Conservation (phyloP, 1,140 invertebrate species). For the Drosophila ohnishii region DNA sequence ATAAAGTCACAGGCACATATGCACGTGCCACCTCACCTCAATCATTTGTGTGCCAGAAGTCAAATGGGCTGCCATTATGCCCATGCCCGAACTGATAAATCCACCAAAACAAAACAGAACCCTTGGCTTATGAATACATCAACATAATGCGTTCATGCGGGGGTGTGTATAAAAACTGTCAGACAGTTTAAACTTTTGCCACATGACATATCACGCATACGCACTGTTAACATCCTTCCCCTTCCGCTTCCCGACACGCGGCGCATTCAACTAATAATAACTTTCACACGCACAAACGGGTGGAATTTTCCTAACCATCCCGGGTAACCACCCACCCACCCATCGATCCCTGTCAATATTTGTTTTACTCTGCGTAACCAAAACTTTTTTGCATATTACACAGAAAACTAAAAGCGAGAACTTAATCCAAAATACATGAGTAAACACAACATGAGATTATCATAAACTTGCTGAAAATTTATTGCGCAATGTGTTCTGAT, state of each 20-base stretch:
- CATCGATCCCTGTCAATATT: conserved; percentile 45
- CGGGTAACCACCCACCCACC: neutral
- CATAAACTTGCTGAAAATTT: conserved; percentile 47
- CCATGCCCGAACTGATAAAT: conserved; percentile 11
- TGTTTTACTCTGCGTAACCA: conserved; percentile 8
- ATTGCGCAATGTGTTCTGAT: conserved; percentile 15
- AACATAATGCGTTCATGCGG: neutral
- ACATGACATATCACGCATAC: conserved; percentile 47
- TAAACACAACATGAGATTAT: conserved; percentile 56
- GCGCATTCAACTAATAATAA: conserved; percentile 48
- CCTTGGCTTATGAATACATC: conserved; percentile 29
- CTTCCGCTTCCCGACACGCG: conserved; percentile 2
- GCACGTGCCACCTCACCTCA: conserved; percentile 7
- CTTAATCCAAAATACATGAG: conserved; percentile 51
- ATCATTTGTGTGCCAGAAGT: conserved; percentile 33
- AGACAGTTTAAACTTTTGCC: conserved; percentile 41
- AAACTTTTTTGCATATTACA: conserved; percentile 47
- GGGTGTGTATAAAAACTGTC: conserved; percentile 26
- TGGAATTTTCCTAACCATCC: neutral
- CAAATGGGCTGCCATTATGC: conserved; percentile 39
- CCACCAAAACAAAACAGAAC: conserved; percentile 16
- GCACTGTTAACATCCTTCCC: conserved; percentile 17
- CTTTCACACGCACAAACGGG: conserved; percentile 25
- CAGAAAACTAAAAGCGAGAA: conserved; percentile 46
- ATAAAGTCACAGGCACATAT: conserved; percentile 24